Evolutionary conservation across 2,888 invertebrate genomes (phyloP), one percentile per base, ranked within the genome.

Genomic region (Troides oblongomaculatus): DNA sequence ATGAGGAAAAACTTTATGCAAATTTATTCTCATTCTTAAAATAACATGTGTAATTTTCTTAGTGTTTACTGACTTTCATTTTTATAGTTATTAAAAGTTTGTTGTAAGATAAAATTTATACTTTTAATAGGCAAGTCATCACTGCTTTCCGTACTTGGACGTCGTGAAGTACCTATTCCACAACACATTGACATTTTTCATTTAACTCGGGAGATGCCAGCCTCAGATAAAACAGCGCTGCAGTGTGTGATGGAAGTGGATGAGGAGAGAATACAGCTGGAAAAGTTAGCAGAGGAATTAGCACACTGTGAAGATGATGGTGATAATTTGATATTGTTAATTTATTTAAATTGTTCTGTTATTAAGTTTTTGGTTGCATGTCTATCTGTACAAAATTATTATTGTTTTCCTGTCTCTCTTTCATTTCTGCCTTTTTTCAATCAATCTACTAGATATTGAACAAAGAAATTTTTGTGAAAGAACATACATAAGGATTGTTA

Each of bases 231-330:
- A 93, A 95, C 97, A 17, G 99, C 99, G 4, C 93, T 99, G 67
- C 94, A 98, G 85, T 97, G 98, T 85, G 99, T 99, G 56, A 98
- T 99, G 97, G 99, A 99, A 87, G 99, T 99, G 0, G 99, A 99
- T 81, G 96, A 97, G 81, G 99, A 99, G 84, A 94, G 99, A 68
- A 93, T 97, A 68, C 94, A 97, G 73, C 93, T 99, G 65, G 99
- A 99, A 86, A 96, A 96, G 83, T 93, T 99, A 62, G 98, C 98
- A 0, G 99, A 99, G 81, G 95, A 96, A 79, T 93, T 99, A 73
- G 96, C 97, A 0, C 94, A 96, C 60, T 96, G 95, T 83, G 96
- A 96, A 70, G 96, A 99, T 84, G 98, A 99, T 83, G 98, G 96
- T 95, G 80, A 81, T 79, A 21, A 18, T 12, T 53, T 53, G n/a